phyloP scores from a whole-genome alignment of 1,140 invertebrate species.

The Odontomachus brunneus region DNA sequence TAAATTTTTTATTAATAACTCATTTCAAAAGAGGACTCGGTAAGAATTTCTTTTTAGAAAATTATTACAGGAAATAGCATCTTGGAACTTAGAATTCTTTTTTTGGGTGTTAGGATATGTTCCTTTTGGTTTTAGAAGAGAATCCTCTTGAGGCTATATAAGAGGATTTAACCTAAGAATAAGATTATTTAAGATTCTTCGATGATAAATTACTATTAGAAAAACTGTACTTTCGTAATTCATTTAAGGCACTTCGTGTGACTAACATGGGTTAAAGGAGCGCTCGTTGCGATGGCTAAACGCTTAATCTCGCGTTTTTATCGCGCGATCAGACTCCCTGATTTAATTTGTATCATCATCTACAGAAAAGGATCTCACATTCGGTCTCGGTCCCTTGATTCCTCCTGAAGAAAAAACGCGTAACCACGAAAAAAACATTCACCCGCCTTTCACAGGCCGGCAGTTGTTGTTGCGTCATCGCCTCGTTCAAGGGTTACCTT shows the following conservation, averaged over 20 bases:
- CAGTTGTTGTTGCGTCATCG: constrained; percentile 75
- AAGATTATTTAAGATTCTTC: too few species aligned
- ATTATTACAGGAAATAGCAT: too few species aligned
- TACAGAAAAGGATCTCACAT: constrained; percentile 44
- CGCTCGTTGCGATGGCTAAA: neutral
- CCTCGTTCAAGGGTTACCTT: constrained; percentile 54
- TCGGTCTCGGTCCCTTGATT: constrained; percentile 46
- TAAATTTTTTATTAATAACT: too few species aligned
- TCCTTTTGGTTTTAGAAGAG: too few species aligned
- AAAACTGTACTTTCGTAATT: neutral
- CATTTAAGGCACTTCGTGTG: neutral
- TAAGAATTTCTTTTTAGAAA: too few species aligned
- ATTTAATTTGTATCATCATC: constrained; percentile 30
- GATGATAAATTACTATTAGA: neutral
- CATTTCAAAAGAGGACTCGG: too few species aligned
- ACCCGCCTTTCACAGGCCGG: constrained; percentile 55
- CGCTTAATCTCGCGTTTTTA: constrained; percentile 22
- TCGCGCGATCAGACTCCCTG: neutral
- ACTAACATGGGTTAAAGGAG: neutral
- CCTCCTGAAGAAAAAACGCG: constrained; percentile 50
- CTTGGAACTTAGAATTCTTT: too few species aligned
- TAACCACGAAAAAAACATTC: constrained; percentile 52
- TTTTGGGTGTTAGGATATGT: too few species aligned
- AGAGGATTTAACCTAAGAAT: too few species aligned
- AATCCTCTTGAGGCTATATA: too few species aligned